A percentile compares a stretch with the other conserved stretches of the same genome.
These are phyloP conservation scores for Erebia palarica DNA, from an alignment of 2,888 invertebrate genomes.

Conservation along the genomic window DNA sequence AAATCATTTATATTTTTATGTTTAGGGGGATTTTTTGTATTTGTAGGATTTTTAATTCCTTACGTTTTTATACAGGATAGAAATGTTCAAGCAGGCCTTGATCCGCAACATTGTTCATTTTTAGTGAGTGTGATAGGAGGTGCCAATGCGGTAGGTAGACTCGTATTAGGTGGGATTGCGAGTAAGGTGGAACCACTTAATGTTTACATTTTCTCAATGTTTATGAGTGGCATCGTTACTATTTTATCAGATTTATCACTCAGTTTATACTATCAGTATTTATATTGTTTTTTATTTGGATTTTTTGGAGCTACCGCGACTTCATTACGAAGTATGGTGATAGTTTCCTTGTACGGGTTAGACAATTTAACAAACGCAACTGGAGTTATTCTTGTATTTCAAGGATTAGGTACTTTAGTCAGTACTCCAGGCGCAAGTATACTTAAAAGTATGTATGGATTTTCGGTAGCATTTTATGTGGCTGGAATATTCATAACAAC, in stretches of 20 bases:
- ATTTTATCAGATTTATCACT: constrained; percentile 59
- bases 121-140: constrained; percentile 68
- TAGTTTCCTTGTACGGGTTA: constrained; percentile 70
- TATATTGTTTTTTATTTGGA: constrained; percentile 61
- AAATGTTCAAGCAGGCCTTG: constrained; percentile 57
- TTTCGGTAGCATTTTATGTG: constrained; percentile 58
- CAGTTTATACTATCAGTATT: constrained; percentile 64
- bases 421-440: constrained; percentile 66
- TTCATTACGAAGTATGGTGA: constrained; percentile 60
- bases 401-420: constrained; percentile 67
- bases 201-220: constrained; percentile 45
- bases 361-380: constrained; percentile 73
- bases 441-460: constrained; percentile 59
- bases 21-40: constrained; percentile 57
- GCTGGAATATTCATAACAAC: constrained; percentile 62
- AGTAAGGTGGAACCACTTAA: constrained; percentile 59
- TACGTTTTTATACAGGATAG: constrained; percentile 66
- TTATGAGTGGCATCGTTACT: constrained; percentile 55
- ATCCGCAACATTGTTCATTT: constrained; percentile 54
- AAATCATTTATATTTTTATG: constrained; percentile 60
- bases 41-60: constrained; percentile 66
- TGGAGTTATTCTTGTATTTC: constrained; percentile 67
- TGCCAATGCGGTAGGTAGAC: constrained; percentile 61
- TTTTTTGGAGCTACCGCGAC: constrained; percentile 59
- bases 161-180: constrained; percentile 59